phyloP scores from a whole-genome alignment of 1,140 invertebrate species.

The Eriocheir sinensis region DNA sequence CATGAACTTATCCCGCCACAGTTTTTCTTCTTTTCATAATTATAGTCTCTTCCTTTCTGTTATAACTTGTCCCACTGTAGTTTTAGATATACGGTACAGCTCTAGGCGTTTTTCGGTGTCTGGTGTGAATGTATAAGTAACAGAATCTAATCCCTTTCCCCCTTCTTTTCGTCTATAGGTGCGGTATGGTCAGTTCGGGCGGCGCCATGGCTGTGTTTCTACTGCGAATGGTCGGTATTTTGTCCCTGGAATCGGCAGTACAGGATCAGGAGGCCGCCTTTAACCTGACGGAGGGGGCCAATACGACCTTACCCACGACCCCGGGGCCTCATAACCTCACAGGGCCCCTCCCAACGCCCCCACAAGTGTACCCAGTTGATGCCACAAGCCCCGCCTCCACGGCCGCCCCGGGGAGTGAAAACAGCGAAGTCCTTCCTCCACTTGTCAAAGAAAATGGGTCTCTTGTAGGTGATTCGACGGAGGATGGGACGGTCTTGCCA shows the following conservation, averaged over 20 bases:
- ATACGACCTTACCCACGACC: not conserved
- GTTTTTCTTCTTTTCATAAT: too few relatives aligned
- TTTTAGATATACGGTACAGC: too few relatives aligned
- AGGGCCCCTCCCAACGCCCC: not conserved
- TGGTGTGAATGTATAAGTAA: too few relatives aligned
- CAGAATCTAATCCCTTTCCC: not conserved
- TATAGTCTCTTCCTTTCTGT: too few relatives aligned
- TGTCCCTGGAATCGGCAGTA: conserved; percentile 63
- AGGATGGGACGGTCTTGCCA: not conserved
- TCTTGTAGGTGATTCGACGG: not conserved
- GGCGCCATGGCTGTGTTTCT: conserved; percentile 72
- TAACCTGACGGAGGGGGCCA: not conserved
- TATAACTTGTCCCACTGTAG: too few relatives aligned
- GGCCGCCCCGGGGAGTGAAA: not conserved
- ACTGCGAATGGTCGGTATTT: conserved; percentile 58
- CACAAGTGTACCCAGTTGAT: not conserved
- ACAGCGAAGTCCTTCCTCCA: not conserved
- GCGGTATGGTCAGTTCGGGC: conserved; percentile 62
- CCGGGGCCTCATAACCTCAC: not conserved
- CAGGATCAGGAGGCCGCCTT: conserved; percentile 55
- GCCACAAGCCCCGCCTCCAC: not conserved
- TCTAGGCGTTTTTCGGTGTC: too few relatives aligned
- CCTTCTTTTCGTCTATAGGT: conserved; percentile 30
- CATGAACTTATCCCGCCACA: too few relatives aligned
- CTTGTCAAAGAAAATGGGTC: not conserved